Conservation (phyloP, 2,888 invertebrate species). For the Bembecia ichneumoniformis region DNA sequence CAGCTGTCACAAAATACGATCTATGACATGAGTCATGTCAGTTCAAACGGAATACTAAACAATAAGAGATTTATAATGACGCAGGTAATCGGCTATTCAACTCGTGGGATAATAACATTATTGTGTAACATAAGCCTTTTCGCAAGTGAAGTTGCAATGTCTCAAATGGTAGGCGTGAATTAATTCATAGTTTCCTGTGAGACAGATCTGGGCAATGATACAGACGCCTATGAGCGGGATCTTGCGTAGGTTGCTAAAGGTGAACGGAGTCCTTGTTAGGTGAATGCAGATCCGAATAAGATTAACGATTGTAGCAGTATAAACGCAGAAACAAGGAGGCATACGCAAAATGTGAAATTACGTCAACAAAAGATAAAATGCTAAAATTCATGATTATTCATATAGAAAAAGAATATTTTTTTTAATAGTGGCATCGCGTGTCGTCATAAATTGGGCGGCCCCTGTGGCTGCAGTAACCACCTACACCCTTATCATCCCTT, state of each 20-base stretch:
- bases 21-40: too few species aligned
- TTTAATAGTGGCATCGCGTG: too few species aligned
- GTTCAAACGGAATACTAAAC: not conserved
- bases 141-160: conserved; percentile 1
- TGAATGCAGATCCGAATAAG: conserved; percentile 1
- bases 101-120: conserved; percentile 4
- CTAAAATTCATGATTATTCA: too few species aligned
- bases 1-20: too few species aligned
- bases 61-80: not conserved
- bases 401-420: too few species aligned
- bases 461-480: too few species aligned
- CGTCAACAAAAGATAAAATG: too few species aligned
- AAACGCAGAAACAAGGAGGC: too few species aligned
- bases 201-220: conserved; percentile 7
- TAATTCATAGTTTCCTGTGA: conserved; percentile 14
- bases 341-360: too few species aligned
- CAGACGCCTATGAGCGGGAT: conserved; percentile 6
- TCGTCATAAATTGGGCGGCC: too few species aligned
- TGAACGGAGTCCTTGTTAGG: not conserved
- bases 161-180: conserved; percentile 11
- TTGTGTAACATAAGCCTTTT: not conserved
- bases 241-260: not conserved
- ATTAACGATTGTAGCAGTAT: too few species aligned
- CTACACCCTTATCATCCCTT: too few species aligned
- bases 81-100: not conserved